phyloP scores from a whole-genome alignment of 2,113 vertebrate genomes.

The Anthoscopus minutus region DNA sequence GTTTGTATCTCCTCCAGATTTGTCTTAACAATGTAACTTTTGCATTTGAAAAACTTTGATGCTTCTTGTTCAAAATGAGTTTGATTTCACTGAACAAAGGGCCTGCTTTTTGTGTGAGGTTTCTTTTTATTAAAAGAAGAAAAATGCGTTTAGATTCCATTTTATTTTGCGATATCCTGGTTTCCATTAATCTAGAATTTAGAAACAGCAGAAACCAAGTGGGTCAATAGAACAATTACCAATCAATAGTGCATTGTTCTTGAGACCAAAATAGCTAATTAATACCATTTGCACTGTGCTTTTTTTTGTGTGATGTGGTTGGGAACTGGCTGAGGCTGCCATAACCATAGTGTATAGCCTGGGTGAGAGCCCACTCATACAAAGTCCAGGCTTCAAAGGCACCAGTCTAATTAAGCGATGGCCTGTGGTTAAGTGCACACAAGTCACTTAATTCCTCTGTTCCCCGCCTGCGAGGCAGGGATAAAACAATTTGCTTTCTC shows the following conservation, averaged over 20 bases:
- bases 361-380: not conserved
- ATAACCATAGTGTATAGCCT: not conserved
- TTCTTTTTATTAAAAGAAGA: not conserved
- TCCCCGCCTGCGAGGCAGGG: not conserved
- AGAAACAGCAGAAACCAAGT: not conserved
- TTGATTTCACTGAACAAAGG: not conserved
- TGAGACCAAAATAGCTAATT: conserved; percentile 53
- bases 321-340: conserved; percentile 19
- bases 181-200: conserved; percentile 37
- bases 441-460: not conserved
- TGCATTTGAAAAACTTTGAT: not conserved
- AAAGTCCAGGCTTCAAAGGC: not conserved
- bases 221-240: conserved; percentile 45
- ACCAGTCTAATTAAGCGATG: not conserved
- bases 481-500: not conserved
- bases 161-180: not conserved
- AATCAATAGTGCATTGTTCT: conserved; percentile 54
- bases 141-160: not conserved
- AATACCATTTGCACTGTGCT: conserved; percentile 19
- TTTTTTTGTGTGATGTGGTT: conserved; percentile 19
- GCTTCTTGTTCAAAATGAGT: not conserved
- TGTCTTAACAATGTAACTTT: not conserved
- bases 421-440: not conserved
- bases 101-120: not conserved
- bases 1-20: not conserved